Evolutionary conservation across 2,888 invertebrate species (phyloP).

Genomic region (Drosophila falleni): DNA sequence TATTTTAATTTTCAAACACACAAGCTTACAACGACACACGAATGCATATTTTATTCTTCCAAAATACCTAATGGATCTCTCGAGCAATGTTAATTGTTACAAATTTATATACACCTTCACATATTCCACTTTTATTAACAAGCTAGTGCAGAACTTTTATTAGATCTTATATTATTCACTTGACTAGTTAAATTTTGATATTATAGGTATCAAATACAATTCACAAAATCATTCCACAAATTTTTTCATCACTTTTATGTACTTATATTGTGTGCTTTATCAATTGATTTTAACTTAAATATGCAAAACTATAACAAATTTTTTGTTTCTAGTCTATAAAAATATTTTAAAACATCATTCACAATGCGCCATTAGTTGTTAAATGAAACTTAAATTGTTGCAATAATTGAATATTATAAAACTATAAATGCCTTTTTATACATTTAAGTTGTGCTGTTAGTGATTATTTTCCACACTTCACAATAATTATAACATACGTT

Average conservation of each 20-base stretch:
- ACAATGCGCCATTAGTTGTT: constrained; percentile 66
- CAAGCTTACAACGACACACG: constrained; percentile 62
- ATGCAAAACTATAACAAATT: constrained; percentile 40
- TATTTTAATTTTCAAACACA: constrained; percentile 28
- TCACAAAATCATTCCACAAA: constrained; percentile 33
- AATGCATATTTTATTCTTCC: constrained; percentile 51
- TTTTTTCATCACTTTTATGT: constrained; percentile 27
- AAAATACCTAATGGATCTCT: constrained; percentile 67
- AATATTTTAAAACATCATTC: constrained; percentile 48
- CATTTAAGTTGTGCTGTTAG: constrained; percentile 73
- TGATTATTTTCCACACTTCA: constrained; percentile 39
- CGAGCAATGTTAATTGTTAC: constrained; percentile 72
- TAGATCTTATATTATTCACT: constrained; percentile 33
- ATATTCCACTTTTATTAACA: constrained; percentile 25
- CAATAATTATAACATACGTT: constrained; percentile 23
- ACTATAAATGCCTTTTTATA: constrained; percentile 63
- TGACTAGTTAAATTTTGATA: constrained; percentile 32
- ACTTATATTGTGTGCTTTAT: constrained; percentile 52
- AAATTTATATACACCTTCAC: constrained; percentile 50
- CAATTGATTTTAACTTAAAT: constrained; percentile 34
- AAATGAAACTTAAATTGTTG: constrained; percentile 60
- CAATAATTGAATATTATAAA: constrained; percentile 64
- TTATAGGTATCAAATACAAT: constrained; percentile 15
- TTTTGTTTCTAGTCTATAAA: constrained; percentile 71
- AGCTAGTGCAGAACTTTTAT: constrained; percentile 47